Base-by-base conservation (phyloP, 37 sponge, comb jelly and placozoan genomes). In the Chondrilla cf. caribensis region DNA sequence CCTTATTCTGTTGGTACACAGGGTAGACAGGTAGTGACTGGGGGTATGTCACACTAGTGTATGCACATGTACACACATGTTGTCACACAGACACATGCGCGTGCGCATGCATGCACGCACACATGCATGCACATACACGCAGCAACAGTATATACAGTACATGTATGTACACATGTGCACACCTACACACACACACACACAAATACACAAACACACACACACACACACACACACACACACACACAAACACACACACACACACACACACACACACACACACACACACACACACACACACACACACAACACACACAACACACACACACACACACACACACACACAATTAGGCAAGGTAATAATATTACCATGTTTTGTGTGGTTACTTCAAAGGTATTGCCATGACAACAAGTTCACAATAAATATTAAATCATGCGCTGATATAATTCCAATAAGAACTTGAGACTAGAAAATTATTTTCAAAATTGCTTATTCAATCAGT, bases 1-100 rank as follows among this genome's bases (percentile, higher is more conserved):
- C 47, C 38, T 81, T 86, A 37, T 26, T 70, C 87, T 86, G 64
- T 31, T 9, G 51, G 11, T 11, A 47, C 51, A 11, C 51, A 47
- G 9, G 51, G 11, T 11, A 47, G 9, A 11, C 51, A 47, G 9
- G 11, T 11, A 47, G 51, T 47, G 51, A 11, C 9, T 47, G 51
- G 51, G 51, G 51, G 11, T 14, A 47, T 47, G 6, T 14, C 51
- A 47, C 11, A 47, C 51, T 14, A 6, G 9, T 11, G 11, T 11
- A 47, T 11, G 11, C 51, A 47, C 51, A 47, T 47, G 11, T 47
- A 47, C 51, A 47, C 51, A 47, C 51, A 47, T 47, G 11, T 11
- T 14, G 9, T 14, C 51, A 47, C 51, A 47, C 51, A 47, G 31
- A 67, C 35, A 33, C 68, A 6, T 3, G 29, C 64, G 29, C 7